A percentile compares a stretch with the other conserved stretches of the same genome.
Evolutionary conservation across 2,888 invertebrate genomes (phyloP).

Genomic region (Scaptomyza polygonia): DNA sequence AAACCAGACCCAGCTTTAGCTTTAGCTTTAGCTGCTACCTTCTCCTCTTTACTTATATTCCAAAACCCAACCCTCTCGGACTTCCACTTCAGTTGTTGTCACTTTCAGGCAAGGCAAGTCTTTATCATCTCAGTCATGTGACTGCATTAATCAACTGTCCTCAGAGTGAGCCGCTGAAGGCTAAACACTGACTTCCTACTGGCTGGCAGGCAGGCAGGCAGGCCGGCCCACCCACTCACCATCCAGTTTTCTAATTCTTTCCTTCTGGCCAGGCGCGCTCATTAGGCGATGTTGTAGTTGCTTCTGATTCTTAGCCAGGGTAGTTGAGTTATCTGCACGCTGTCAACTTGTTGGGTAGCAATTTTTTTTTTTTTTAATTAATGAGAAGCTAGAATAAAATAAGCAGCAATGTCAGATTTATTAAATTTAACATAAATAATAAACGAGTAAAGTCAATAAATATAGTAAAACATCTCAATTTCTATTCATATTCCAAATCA

Average conservation of each 20-base stretch:
- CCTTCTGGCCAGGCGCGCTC: slow-evolving; percentile 17
- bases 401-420: too few species aligned
- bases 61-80: slow-evolving; percentile 5
- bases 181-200: neutral
- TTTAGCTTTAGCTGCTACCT: neutral
- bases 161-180: neutral
- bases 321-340: too few species aligned
- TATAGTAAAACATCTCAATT: too few species aligned
- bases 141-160: slow-evolving; percentile 71
- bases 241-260: slow-evolving; percentile 10
- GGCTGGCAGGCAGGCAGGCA: too few species aligned
- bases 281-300: slow-evolving; percentile 13
- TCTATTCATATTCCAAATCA: too few species aligned
- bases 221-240: neutral
- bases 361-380: too few species aligned
- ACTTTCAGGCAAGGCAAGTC: slow-evolving; percentile 9
- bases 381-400: too few species aligned
- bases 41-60: neutral
- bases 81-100: slow-evolving; percentile 47
- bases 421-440: too few species aligned
- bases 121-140: slow-evolving; percentile 43
- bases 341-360: too few species aligned
- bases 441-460: too few species aligned
- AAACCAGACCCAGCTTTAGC: slow-evolving; percentile 14
- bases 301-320: slow-evolving; percentile 1